phyloP scores from a whole-genome alignment of 23 tunicate species.

The Phallusia fumigata region DNA sequence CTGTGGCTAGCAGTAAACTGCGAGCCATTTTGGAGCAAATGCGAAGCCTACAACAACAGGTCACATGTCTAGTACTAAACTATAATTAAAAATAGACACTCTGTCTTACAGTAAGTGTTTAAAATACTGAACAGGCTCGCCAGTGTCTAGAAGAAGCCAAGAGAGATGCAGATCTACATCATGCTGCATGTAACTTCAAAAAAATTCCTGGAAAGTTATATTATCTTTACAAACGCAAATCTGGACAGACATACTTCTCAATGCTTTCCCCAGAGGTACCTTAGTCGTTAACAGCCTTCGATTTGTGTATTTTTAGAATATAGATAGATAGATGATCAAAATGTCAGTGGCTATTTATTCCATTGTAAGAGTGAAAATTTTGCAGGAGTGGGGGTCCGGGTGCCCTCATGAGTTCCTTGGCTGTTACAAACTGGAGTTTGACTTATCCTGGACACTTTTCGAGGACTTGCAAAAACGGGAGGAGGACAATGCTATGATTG shows the following conservation, averaged over 20 bases:
- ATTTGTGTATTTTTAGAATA: too few species aligned
- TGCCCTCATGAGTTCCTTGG: slow-evolving; percentile 86
- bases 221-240: slow-evolving; percentile 71
- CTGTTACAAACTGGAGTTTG: slow-evolving; percentile 83
- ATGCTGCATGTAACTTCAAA: slow-evolving; percentile 99
- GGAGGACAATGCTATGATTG: slow-evolving; percentile 76
- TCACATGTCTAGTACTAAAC: not conserved
- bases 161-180: slow-evolving; percentile 92
- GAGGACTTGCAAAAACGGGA: slow-evolving; percentile 75
- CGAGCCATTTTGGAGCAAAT: slow-evolving; percentile 89
- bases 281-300: not conserved
- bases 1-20: slow-evolving; percentile 85
- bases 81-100: too few species aligned
- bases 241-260: slow-evolving; percentile 89
- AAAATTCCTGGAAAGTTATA: slow-evolving; percentile 97
- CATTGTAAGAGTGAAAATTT: too few species aligned
- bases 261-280: slow-evolving; percentile 85
- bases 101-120: not conserved
- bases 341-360: not conserved
- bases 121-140: slow-evolving; percentile 35
- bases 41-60: slow-evolving; percentile 79
- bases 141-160: slow-evolving; percentile 84
- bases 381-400: slow-evolving; percentile 81
- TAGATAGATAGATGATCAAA: too few species aligned
- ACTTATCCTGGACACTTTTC: slow-evolving; percentile 83